phyloP scores from a whole-genome alignment of 1,140 invertebrate species.

The Drosophila obscura region DNA sequence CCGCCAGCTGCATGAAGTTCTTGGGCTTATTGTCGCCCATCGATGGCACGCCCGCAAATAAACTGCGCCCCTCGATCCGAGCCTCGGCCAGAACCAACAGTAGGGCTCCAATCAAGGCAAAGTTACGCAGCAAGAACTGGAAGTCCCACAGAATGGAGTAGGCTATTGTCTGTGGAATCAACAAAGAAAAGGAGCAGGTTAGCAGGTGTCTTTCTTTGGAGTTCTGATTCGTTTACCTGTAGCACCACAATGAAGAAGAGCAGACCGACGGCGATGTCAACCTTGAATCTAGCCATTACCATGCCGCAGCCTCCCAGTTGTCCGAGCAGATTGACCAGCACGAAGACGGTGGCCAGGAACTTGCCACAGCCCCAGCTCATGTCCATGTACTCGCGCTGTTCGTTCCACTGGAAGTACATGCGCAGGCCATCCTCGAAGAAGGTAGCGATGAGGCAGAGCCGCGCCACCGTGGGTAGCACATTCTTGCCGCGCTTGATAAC shows the following conservation, averaged over 20 bases:
- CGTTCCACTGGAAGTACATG: conserved; percentile 99
- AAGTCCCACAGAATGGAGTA: conserved; percentile 99
- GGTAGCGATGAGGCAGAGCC: conserved; percentile 99
- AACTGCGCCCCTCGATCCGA: conserved; percentile 93
- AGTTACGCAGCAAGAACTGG: conserved; percentile 97
- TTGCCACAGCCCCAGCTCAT: conserved; percentile 98
- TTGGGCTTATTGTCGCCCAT: conserved; percentile 99
- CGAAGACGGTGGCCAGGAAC: conserved; percentile 94
- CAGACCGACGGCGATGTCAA: conserved; percentile 96
- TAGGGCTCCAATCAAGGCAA: conserved; percentile 97
- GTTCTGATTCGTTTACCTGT: conserved; percentile 87
- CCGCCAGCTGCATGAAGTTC: conserved; percentile 97
- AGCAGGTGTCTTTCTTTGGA: not conserved
- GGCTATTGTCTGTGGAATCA: conserved; percentile 91
- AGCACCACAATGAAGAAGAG: conserved; percentile 98
- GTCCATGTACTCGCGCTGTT: conserved; percentile 99
- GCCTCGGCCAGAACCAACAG: conserved; percentile 97
- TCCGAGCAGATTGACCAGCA: conserved; percentile 96
- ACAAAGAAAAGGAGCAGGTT: not conserved
- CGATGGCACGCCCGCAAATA: conserved; percentile 99
- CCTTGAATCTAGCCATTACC: conserved; percentile 96
- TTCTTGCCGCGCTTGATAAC: conserved; percentile 96
- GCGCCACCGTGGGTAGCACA: conserved; percentile 96
- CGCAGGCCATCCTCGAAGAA: conserved; percentile 99
- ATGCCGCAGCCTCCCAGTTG: conserved; percentile 98